Base-by-base conservation (phyloP, 1,140 invertebrate genomes). In the Luehdorfia chinensis region DNA sequence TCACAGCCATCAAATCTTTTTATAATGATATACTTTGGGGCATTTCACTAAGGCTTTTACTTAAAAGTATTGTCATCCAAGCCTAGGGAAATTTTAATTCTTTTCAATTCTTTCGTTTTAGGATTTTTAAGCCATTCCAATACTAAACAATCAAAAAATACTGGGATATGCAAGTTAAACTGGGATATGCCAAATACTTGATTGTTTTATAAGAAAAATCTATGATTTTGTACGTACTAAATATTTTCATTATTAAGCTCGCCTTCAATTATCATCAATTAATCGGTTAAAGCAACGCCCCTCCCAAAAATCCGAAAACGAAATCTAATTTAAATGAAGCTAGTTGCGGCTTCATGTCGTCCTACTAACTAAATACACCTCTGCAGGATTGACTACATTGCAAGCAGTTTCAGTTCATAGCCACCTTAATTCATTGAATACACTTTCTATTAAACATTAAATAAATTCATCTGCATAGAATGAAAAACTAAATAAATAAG, bases 391-490 rank as follows among this genome's bases (percentile, higher is more conserved):
- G 16, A 19, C 30, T 12, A 12, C 4, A 23, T 30, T 16, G 48
- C 53, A 61, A 65, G 51, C 55, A 59, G 52, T 56, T 50, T 51
- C 30, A 63, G 58, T 64, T 70, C 72, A 77, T 71, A 77, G 66
- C 70, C 72, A 59, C 50, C 21, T 47, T 49, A 61, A 52, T 53
- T 44, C 28, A 44, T 56, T 55, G 43, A 9, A 47, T 51, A 50
- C 31, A 50, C 46, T 37, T 37, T 66, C 61, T 48, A 55, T 55
- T 58, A 55, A 59, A 47, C 48, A 60, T 58, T 58, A 70, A 70
- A 68, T 73, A 74, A 75, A 73, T 54, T 66, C 55, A 73, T 75
- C 55, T 66, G 51, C 48, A 51, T 66, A 52, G 57, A 67, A 65
- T 55, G 33, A 45, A 51, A 62, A 18, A 64, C 28, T 61, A 73